phyloP scores from a whole-genome alignment of 2,797 vertebrate species.

The Sebastes matsubarae region DNA sequence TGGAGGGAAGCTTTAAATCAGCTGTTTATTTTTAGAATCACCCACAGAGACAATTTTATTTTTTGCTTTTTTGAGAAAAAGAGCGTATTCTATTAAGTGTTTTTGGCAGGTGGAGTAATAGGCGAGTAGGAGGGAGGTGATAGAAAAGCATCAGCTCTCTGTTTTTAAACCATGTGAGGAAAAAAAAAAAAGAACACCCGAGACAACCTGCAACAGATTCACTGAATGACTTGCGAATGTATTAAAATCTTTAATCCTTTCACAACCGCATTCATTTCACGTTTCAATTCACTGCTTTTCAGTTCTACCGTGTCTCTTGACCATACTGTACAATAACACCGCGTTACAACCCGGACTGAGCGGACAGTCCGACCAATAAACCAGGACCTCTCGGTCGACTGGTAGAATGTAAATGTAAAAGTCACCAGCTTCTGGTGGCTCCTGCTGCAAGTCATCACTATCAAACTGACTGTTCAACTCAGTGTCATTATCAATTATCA shows the following conservation, averaged over 20 bases:
- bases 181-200: neutral
- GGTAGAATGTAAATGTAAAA: constrained; percentile 72
- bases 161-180: constrained; percentile 38
- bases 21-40: constrained; percentile 52
- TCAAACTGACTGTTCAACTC: constrained; percentile 63
- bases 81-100: constrained; percentile 45
- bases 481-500: constrained; percentile 41
- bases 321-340: constrained; percentile 28
- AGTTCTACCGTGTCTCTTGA: constrained; percentile 52
- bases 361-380: constrained; percentile 41
- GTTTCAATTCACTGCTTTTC: constrained; percentile 34
- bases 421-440: constrained; percentile 61
- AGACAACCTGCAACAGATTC: constrained; percentile 40
- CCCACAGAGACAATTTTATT: constrained; percentile 54
- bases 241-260: constrained; percentile 45
- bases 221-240: constrained; percentile 69
- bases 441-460: constrained; percentile 65
- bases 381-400: constrained; percentile 45
- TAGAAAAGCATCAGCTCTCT: constrained; percentile 50
- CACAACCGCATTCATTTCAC: constrained; percentile 27
- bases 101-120: constrained; percentile 63
- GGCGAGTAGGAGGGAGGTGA: constrained; percentile 60
- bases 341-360: neutral
- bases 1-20: constrained; percentile 36
- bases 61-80: constrained; percentile 27